Percentiles rank a stretch among this genome's conserved stretches.
Evolutionary conservation across 2,113 vertebrate genomes (phyloP).

Genomic region (Osmerus mordax): DNA sequence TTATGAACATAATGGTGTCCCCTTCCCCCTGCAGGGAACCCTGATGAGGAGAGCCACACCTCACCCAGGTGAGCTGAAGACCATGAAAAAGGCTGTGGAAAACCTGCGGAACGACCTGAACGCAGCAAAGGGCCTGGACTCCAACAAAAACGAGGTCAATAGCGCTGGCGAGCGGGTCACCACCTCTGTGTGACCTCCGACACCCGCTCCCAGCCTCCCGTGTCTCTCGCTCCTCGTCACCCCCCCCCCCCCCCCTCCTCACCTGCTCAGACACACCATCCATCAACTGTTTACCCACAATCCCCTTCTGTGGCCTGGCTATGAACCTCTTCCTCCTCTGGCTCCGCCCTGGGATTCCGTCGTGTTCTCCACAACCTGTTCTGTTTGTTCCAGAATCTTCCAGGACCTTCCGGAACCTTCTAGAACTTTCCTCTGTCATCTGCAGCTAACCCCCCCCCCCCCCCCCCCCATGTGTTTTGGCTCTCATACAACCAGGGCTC

Average conservation of each 20-base stretch:
- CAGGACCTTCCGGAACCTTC: conserved; percentile 18
- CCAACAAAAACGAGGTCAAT: conserved; percentile 99
- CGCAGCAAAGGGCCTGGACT: conserved; percentile 96
- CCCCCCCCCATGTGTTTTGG: conserved; percentile 83
- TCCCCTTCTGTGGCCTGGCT: conserved; percentile 46
- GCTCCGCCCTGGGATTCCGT: conserved; percentile 68
- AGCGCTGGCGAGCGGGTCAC: conserved; percentile 91
- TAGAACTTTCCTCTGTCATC: conserved; percentile 11
- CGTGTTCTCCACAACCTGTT: conserved; percentile 57
- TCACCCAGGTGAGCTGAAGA: conserved; percentile 94
- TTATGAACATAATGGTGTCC: neutral
- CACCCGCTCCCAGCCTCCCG: conserved; percentile 73
- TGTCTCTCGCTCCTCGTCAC: conserved; percentile 68
- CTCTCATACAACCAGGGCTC: neutral
- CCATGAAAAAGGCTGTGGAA: conserved; percentile 94
- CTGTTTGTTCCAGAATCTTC: conserved; percentile 20
- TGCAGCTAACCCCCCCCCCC: conserved; percentile 54
- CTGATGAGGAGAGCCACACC: conserved; percentile 91
- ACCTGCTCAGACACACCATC: neutral
- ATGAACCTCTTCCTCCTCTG: conserved; percentile 49
- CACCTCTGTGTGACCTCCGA: conserved; percentile 91
- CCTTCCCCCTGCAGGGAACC: conserved; percentile 69
- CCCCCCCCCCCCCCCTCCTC: conserved; percentile 40
- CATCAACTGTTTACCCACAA: conserved; percentile 22
- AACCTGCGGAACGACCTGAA: conserved; percentile 94